Evolutionary conservation across 2,797 vertebrate genomes (phyloP), one percentile per base, ranked within the genome.

Genomic region (Phaenicophaeus curvirostris): DNA sequence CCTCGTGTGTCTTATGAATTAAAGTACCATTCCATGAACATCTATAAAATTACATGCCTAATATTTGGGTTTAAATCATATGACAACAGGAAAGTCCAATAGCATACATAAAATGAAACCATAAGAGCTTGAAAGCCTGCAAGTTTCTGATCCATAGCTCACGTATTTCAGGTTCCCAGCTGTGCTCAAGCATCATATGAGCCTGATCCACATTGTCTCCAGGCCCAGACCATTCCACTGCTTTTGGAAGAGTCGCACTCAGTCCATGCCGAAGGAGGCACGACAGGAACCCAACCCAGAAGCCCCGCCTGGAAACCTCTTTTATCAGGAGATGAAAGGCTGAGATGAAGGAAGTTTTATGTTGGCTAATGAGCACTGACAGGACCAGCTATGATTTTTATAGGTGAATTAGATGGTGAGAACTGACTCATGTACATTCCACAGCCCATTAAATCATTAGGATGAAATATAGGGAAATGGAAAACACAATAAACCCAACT

Each of bases 291-390:
- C 13, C 50, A 80, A 23, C 61, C 39, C 76, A 76, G 76, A 62
- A 42, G 72, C 68, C 18, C 48, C 66, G 86, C 92, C 80, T 90
- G 88, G 51, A 94, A 95, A 73, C 9, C 12, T 42, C 85, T 67
- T 39, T 44, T 69, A 7, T 78, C 58, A 15, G 50, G 83, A 86
- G 59, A 87, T 87, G 77, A 91, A 91, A 89, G 72, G 54, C 50
- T 91, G 75, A 77, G 77, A 62, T 19, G 28, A 58, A 72, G 69
- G 73, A 84, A 88, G 59, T 27, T 78, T 44, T 55, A 0, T n/a
- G 66, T 53, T 68, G 89, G 87, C 83, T 90, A 84, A 91, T 20
- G 66, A 86, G 65, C 65, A 54, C 79, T 84, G 87, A 78, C 69
- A 87, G 69, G 46, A 89, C 30, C 75, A 77, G 63, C 4, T 81